Base-by-base conservation (phyloP, 2,797 vertebrate genomes). In the Eospalax fontanierii region DNA sequence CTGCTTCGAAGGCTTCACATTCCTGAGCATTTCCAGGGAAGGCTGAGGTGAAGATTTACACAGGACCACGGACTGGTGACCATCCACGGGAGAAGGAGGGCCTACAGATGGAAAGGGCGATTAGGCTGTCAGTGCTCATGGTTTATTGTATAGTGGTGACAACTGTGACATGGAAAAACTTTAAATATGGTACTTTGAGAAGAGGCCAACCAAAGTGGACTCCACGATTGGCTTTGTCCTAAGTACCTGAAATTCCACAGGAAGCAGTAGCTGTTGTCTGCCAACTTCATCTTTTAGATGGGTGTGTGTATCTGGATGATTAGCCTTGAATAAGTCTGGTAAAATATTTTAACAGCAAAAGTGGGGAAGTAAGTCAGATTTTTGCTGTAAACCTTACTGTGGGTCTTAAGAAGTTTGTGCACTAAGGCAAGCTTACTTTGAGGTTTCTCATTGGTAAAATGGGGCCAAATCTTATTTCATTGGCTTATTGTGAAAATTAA, bases 1-100 rank as follows among this genome's bases (percentile, higher is more conserved):
- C 94, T 93, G 87, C 93, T 87, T 59, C 63, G 82, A 86, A 87
- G 35, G 22, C 14, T 73, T 89, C 83, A 85, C 78, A 93, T 83
- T 95, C 82, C 93, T 93, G 96, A 91, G 43, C 38, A 15, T 24
- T 74, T 73, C 18, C 2, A 63, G 54, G 4, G 66, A 89, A 46
- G 33, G 24, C 38, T 35, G 15, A 81, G 24, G 50, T 9, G n/a
- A 35, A 75, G 76, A 43, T 80, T 70, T 78, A 61, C n/a, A 57
- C 30, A 33, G 66, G 68, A n/a, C 30, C 22, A 2, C 1, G 38
- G 6, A 57, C 59, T 59, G 65, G 66, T 83, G 54, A 24, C 35
- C 54, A n/a, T 66, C 75, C 33, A n/a, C 11, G 22, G 57, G 7
- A 21, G 65, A 10, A 33, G 24, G 30, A n/a, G n/a, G n/a, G n/a